These are phyloP conservation scores for Conomelus anceps DNA, from an alignment of 2,888 invertebrate genomes.

Conservation along the genomic window DNA sequence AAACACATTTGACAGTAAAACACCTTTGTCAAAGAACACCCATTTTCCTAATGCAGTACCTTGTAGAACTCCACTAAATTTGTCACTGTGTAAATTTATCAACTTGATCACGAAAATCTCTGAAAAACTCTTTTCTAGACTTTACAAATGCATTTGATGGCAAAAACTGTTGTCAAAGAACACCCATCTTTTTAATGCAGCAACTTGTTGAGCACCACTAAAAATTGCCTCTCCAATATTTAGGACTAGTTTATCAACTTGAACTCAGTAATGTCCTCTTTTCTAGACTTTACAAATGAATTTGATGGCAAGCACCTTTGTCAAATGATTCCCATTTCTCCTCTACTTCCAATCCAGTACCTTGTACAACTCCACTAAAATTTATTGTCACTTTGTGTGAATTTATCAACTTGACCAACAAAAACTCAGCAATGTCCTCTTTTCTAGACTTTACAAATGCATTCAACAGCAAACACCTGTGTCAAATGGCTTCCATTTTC, in stretches of 20 bases:
- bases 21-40: not conserved
- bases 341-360: not conserved
- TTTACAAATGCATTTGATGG: not conserved
- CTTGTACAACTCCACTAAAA: not conserved
- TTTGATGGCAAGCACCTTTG: not conserved
- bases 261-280: not conserved
- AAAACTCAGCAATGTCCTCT: not conserved
- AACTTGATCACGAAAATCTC: not conserved
- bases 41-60: not conserved
- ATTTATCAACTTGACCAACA: not conserved
- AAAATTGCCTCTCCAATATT: not conserved
- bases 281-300: constrained; percentile 10
- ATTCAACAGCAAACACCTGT: not conserved
- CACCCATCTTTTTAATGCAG: not conserved
- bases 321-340: not conserved
- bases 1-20: not conserved
- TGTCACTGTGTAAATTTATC: not conserved
- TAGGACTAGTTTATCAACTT: not conserved
- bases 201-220: not conserved
- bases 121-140: constrained; percentile 14
- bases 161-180: not conserved
- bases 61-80: not conserved
- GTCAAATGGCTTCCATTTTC: not conserved
- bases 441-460: constrained; percentile 13
- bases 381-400: no score